phyloP scores from a whole-genome alignment of 2,113 vertebrate species.

The Diphyllodes magnificus region DNA sequence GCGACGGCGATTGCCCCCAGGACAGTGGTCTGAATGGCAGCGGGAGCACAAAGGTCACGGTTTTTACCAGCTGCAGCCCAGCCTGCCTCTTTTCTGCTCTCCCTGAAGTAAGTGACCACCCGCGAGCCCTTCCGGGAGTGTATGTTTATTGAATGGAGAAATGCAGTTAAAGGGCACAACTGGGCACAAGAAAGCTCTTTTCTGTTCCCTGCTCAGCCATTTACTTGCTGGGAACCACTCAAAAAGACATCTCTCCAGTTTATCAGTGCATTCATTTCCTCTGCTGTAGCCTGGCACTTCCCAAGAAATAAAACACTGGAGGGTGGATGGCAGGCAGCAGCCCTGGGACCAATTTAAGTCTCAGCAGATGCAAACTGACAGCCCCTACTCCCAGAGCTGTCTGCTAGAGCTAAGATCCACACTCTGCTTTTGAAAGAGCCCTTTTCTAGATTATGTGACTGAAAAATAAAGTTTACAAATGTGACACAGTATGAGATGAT shows the following conservation, averaged over 20 bases:
- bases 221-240: background rate
- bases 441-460: background rate
- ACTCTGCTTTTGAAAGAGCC: background rate
- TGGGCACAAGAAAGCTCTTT: background rate
- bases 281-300: background rate
- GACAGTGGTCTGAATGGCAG: background rate
- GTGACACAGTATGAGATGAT: background rate
- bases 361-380: background rate
- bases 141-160: background rate
- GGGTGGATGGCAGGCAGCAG: background rate
- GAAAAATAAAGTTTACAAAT: constrained; percentile 11
- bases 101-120: background rate
- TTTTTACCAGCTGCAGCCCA: background rate
- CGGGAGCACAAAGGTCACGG: background rate
- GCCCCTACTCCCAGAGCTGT: constrained; percentile 2
- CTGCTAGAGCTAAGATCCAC: background rate
- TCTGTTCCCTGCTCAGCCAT: background rate
- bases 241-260: background rate
- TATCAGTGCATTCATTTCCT: background rate
- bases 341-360: background rate
- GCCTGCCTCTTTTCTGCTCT: background rate
- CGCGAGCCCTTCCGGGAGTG: background rate
- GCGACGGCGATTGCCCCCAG: background rate
- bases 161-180: background rate
- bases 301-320: background rate